Base-by-base conservation (phyloP, 2,113 vertebrate species). In the Thamnaconus septentrionalis region DNA sequence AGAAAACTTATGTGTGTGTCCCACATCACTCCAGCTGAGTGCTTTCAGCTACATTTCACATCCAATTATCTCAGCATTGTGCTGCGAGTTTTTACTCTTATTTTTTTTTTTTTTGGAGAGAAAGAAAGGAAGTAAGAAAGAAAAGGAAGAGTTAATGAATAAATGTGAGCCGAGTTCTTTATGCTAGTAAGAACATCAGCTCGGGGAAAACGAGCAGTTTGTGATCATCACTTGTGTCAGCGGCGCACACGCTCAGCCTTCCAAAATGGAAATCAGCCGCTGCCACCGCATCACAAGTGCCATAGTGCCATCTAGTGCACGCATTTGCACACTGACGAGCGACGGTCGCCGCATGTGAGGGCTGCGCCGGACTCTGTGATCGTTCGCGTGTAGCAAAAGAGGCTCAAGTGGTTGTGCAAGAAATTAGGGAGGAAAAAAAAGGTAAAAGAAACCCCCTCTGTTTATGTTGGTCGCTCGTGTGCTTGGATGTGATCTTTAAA, bases 301-400 rank as follows among this genome's bases (percentile, higher is more conserved):
- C 85, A 88, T 87, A 89, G 82, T 89, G 89, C 87, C 89, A 87
- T 90, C 89, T 90, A 90, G 87, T 89, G 89, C 71, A 60, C 84
- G 74, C 4, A 77, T 76, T 58, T 66, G 69, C 69, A 82, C 83
- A 87, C 83, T 85, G 84, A 78, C 67, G 9, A 46, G 72, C 43
- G 64, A 60, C 59, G 9, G 51, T 58, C 52, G 18, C 43, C 44
- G 50, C 48, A 66, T 67, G 64, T 68, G 51, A 75, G 18, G 18
- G 18, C 18, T 31, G 18, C 18, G 18, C 1, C 18, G 18, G 18
- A 31, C 18, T 31, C 18, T 31, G 18, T 31, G 18, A 31, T 31
- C 18, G 18, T 31, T 31, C 18, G 18, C 18, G 18, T 31, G 18
- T 31, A 31, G 18, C 18, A 2, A 31, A 31, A 31, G 18, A 31